Conservation (phyloP, 2,113 vertebrate species). For the Melospiza melodia region DNA sequence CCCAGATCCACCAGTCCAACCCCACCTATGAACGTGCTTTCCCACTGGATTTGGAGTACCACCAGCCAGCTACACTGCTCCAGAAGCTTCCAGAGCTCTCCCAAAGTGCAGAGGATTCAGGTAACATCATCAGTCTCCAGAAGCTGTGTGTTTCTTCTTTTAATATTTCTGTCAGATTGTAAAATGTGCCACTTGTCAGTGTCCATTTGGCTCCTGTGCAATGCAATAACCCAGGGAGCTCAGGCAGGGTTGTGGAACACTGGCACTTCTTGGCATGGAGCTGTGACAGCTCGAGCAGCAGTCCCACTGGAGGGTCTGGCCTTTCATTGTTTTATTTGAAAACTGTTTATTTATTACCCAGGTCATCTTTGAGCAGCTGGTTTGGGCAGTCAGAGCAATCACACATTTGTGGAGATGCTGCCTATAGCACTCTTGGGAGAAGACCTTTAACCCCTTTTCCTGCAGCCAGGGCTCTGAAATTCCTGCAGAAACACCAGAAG, state of each 20-base stretch:
- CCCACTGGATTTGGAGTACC: slow-evolving; percentile 87
- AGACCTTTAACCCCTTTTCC: not conserved
- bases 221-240: not conserved
- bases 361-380: not conserved
- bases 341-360: not conserved
- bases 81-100: slow-evolving; percentile 88
- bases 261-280: not conserved
- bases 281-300: not conserved
- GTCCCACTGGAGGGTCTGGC: not conserved
- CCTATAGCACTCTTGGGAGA: not conserved
- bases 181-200: not conserved
- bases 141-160: rapidly evolving
- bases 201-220: not conserved
- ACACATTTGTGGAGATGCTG: not conserved
- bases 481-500: not conserved
- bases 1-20: slow-evolving; percentile 80
- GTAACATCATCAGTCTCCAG: slow-evolving; percentile 33
- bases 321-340: not conserved
- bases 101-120: slow-evolving; percentile 88
- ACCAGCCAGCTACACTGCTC: slow-evolving; percentile 82
- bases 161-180: not conserved
- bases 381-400: not conserved
- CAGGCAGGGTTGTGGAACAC: not conserved
- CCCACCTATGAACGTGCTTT: slow-evolving; percentile 89
- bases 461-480: not conserved